Conservation (phyloP, 1,140 invertebrate species). For the Scaptomyza hsui region DNA sequence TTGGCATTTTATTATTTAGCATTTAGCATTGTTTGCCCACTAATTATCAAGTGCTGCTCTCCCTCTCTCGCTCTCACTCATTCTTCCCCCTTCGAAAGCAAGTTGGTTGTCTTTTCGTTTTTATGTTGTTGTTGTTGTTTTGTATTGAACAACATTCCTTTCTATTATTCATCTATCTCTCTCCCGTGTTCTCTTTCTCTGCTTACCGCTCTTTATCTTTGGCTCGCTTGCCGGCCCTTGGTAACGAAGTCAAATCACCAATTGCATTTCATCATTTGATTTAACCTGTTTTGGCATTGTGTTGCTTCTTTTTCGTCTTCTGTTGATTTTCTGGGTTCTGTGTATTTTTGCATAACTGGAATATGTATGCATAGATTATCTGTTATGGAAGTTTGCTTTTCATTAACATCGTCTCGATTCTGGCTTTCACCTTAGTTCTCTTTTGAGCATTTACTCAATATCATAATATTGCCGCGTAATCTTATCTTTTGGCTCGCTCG, state of each 20-base stretch:
- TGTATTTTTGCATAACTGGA: slow-evolving; percentile 5
- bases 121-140: neutral
- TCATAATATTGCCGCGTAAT: slow-evolving; percentile 22
- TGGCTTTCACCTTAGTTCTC: neutral
- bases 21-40: slow-evolving; percentile 28
- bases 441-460: neutral
- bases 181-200: neutral
- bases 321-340: neutral
- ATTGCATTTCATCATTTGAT: slow-evolving; percentile 42
- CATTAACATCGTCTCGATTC: slow-evolving; percentile 1
- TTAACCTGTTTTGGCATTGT: slow-evolving; percentile 27
- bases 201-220: neutral
- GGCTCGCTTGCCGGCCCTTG: slow-evolving; percentile 21
- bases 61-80: neutral
- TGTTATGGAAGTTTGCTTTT: neutral
- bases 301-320: slow-evolving; percentile 3
- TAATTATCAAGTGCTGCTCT: slow-evolving; percentile 14
- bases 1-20: slow-evolving; percentile 7
- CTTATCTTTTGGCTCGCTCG: slow-evolving; percentile 16
- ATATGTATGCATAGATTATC: neutral
- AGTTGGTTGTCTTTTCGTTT: neutral
- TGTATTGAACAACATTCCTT: slow-evolving; percentile 35
- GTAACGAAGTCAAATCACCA: slow-evolving; percentile 14
- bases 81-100: neutral
- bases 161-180: slow-evolving; percentile 9